Conservation (phyloP, 2,797 vertebrate genomes). For the Merluccius polli region DNA sequence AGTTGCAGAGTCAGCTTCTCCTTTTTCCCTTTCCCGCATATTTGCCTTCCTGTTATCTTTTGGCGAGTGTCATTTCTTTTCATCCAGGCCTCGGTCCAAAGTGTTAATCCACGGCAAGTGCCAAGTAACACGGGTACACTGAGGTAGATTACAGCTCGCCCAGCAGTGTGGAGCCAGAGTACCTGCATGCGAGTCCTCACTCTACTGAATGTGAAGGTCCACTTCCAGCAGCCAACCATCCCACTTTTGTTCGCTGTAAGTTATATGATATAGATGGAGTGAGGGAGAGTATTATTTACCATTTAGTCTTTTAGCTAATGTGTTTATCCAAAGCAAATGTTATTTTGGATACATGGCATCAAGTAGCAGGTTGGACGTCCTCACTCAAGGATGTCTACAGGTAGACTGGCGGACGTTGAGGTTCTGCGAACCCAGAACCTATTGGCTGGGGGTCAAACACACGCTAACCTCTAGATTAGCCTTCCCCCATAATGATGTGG, state of each 20-base stretch:
- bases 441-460: background rate
- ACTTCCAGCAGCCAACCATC: background rate
- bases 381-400: background rate
- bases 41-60: background rate
- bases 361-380: background rate
- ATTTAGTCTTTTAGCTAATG: background rate
- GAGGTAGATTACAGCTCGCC: background rate
- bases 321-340: background rate
- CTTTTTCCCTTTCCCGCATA: background rate
- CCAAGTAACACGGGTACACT: background rate
- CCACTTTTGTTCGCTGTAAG: background rate
- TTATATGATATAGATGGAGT: background rate
- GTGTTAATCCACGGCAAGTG: background rate
- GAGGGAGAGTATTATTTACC: background rate
- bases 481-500: background rate
- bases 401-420: background rate
- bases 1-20: background rate
- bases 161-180: background rate
- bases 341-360: background rate
- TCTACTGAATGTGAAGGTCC: background rate
- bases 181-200: background rate
- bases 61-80: background rate
- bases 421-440: background rate
- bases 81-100: background rate
- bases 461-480: background rate